These are phyloP conservation scores for Hesperia comma DNA, from an alignment of 2,888 invertebrate species.

Conservation along the genomic window DNA sequence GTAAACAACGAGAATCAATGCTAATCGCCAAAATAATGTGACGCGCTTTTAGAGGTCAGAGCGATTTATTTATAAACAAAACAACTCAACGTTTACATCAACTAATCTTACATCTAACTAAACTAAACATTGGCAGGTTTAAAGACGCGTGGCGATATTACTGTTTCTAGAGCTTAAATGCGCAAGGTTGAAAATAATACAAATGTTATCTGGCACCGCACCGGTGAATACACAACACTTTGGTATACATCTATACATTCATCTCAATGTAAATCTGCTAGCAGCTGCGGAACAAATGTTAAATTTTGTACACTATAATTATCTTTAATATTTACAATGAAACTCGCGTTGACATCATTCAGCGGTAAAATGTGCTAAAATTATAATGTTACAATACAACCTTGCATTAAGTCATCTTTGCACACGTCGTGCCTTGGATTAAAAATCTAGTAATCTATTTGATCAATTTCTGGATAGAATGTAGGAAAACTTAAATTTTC, in stretches of 20 bases:
- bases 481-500: too few relatives aligned
- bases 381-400: conserved; percentile 44
- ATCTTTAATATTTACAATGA: conserved; percentile 45
- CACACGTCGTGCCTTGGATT: conserved; percentile 14
- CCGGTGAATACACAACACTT: not conserved
- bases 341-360: conserved; percentile 55
- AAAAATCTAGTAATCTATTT: conserved; percentile 2
- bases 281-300: conserved; percentile 7
- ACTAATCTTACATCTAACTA: too few relatives aligned
- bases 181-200: conserved; percentile 10
- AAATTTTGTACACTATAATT: conserved; percentile 8
- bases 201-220: conserved; percentile 25
- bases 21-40: not conserved
- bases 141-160: conserved; percentile 8
- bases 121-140: not conserved
- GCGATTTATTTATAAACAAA: conserved; percentile 16
- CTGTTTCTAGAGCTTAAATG: conserved; percentile 18
- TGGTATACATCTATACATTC: conserved; percentile 9
- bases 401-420: conserved; percentile 43
- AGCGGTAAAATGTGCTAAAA: conserved; percentile 50
- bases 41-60: conserved; percentile 4
- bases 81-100: not conserved
- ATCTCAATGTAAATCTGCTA: conserved; percentile 10
- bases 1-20: conserved; percentile 4
- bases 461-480: too few relatives aligned